Evolutionary conservation across 1,140 invertebrate species (phyloP), one percentile per base, ranked within the genome.

Genomic region (Phenacoccus solenopsis): DNA sequence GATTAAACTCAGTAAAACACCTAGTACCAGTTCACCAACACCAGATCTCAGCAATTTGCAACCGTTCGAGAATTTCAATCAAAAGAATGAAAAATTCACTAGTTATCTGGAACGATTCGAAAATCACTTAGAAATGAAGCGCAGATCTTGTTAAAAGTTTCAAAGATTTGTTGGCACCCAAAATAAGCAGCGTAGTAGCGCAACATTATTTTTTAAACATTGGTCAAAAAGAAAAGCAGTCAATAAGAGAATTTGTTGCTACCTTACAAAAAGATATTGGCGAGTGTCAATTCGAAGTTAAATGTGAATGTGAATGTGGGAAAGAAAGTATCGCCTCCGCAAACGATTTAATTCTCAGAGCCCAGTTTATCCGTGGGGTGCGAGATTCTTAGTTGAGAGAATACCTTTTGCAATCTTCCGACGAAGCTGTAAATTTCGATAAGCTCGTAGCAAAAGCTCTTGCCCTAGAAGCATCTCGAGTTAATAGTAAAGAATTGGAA

Each of bases 281-380:
- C n/a, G 24, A 74, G 7, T 73, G 72, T 61, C 64, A 72, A 71
- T 76, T 72, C 24, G 1, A 10, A 4, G 16, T 64, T 5, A 16
- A 5, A 5, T 10, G 5, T n/a, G 16, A 64, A 64, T 64, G 59
- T 24, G 22, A 64, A 27, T 64, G 59, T 64, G 35, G 5, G 5
- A 74, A 71, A n/a, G 20, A 68, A 20, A 72, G 71, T 27, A 72
- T 71, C 4, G 20, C 13, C 12, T 74, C 74, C 25, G 71, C 74
- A n/a, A 64, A 74, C 10, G 74, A 76, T 27, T 73, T 71, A 56
- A 74, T 76, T 69, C 68, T 76, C 1, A 70, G 74, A 69, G 73
- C 75, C 9, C 75, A 77, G 68, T 77, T 76, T 69, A 74, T 76
- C 7, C 71, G 76, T 67, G 75, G 75, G 38, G 64, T 76, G 0